Percentiles rank a stretch among this genome's conserved stretches.
These are phyloP conservation scores for Phocoena phocoena DNA, from an alignment of 2,113 vertebrate species.

Conservation along the genomic window DNA sequence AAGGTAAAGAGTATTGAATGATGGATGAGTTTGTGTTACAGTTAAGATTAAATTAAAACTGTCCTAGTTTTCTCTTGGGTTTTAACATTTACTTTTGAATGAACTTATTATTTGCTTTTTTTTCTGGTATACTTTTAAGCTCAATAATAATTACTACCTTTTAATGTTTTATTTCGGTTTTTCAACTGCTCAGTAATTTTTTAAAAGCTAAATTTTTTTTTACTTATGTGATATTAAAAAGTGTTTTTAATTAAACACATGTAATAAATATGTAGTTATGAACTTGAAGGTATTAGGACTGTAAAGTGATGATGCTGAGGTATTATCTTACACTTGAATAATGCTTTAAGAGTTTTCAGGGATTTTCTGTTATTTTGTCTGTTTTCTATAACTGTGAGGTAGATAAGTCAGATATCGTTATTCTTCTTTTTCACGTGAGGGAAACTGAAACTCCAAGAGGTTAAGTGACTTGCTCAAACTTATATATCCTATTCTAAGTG, in stretches of 20 bases:
- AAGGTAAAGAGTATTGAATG: slow-evolving; percentile 86
- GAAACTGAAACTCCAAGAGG: neutral
- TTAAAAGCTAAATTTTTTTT: neutral
- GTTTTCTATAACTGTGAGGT: neutral
- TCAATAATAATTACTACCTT: neutral
- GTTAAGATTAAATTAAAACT: slow-evolving; percentile 29
- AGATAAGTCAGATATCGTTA: neutral
- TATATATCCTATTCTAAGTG: neutral
- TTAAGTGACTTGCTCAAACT: neutral
- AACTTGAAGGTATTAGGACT: neutral
- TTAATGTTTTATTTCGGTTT: slow-evolving; percentile 40
- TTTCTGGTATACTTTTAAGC: neutral
- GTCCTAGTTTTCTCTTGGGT: neutral
- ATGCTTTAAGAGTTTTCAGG: neutral
- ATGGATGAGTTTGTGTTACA: slow-evolving; percentile 39
- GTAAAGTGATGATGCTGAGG: neutral
- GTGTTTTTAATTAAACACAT: neutral
- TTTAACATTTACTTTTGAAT: slow-evolving; percentile 42
- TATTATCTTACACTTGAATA: slow-evolving; percentile 8
- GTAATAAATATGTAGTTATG: neutral
- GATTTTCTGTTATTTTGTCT: neutral
- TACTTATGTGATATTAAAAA: neutral
- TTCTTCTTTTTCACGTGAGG: neutral
- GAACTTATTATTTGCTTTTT: slow-evolving; percentile 30
- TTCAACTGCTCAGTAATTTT: neutral